Evolutionary conservation across 2,888 invertebrate genomes (phyloP), one percentile per base, ranked within the genome.

Genomic region (Notodromas monacha): DNA sequence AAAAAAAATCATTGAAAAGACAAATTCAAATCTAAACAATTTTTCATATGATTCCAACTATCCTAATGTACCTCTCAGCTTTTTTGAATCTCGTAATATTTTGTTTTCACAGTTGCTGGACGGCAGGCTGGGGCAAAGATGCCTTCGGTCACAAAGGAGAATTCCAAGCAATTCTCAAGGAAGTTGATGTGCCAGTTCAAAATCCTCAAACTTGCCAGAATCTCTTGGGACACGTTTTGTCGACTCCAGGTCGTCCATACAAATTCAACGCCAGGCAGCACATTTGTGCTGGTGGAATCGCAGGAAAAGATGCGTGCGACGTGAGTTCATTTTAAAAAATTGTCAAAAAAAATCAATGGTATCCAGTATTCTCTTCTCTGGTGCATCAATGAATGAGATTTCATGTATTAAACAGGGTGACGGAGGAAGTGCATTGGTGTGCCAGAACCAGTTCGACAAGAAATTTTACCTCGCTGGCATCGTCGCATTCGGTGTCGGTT

Each of bases 41-140:
- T n/a, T n/a, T n/a, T n/a, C n/a, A n/a, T n/a, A n/a, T n/a, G n/a
- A n/a, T n/a, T n/a, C n/a, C n/a, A n/a, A n/a, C n/a, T n/a, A n/a
- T n/a, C n/a, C n/a, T n/a, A n/a, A n/a, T n/a, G n/a, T n/a, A n/a
- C n/a, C n/a, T n/a, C n/a, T n/a, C n/a, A n/a, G n/a, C n/a, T n/a
- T n/a, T n/a, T n/a, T n/a, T n/a, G n/a, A n/a, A n/a, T n/a, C n/a
- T n/a, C n/a, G n/a, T n/a, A n/a, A n/a, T 14, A n/a, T 14, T 28
- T 28, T 10, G 8, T n/a, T 11, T 4, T 31, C 31, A 3, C 34
- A 43, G 51, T 31, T 56, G 56, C 41, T 52, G 48, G 44, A 54
- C 52, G 10, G 43, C 54, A n/a, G 81, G 81, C 8, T 81, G 79
- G 76, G 81, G 81, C 10, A 69, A 73, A 44, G 57, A 70, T 38